Conservation (phyloP, 2,888 invertebrate genomes). For the Pecten maximus region DNA sequence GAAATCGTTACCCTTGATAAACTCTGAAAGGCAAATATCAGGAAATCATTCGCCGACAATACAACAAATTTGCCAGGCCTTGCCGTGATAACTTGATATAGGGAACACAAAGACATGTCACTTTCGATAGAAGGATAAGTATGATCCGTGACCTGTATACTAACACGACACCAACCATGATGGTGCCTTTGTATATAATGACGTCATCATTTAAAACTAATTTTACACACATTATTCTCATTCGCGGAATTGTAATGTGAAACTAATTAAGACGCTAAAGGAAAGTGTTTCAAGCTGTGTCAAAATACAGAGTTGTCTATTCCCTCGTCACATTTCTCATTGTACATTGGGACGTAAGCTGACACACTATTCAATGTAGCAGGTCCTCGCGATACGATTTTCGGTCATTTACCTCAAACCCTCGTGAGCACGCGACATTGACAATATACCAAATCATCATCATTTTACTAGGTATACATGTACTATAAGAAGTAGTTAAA, state of each 20-base stretch:
- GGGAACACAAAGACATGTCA: not conserved
- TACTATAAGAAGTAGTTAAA: too few species aligned
- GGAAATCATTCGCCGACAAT: not conserved
- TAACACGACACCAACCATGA: not conserved
- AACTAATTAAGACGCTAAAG: not conserved
- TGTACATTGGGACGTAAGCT: not conserved
- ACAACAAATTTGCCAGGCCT: not conserved
- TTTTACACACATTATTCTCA: not conserved
- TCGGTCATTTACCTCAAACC: not conserved
- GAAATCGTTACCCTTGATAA: slow-evolving; percentile 20
- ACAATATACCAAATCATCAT: too few species aligned
- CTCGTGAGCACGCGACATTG: not conserved
- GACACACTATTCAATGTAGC: not conserved
- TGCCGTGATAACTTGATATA: not conserved
- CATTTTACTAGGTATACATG: too few species aligned
- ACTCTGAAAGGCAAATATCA: not conserved
- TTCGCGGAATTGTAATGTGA: not conserved
- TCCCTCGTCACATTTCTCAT: not conserved
- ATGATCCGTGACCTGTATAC: not conserved
- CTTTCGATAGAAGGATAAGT: not conserved
- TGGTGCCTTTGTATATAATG: not conserved
- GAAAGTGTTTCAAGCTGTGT: not conserved
- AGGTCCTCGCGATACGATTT: not conserved
- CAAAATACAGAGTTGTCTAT: not conserved
- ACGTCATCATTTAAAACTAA: not conserved